Percentiles rank a stretch among this genome's conserved stretches.
Evolutionary conservation across 2,113 vertebrate genomes (phyloP).

Genomic region (Microcebus murinus): DNA sequence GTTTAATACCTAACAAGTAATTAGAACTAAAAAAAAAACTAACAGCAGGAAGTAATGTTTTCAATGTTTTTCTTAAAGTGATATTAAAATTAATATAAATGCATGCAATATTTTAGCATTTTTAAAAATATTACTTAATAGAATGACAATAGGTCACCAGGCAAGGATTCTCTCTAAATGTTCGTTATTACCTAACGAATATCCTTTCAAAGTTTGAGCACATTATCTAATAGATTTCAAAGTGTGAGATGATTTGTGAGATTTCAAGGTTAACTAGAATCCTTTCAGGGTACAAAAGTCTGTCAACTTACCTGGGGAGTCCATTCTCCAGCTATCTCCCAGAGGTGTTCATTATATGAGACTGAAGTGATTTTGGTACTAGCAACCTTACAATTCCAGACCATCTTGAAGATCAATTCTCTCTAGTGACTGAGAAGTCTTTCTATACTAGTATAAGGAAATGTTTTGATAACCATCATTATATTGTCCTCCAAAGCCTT

Average conservation of each 20-base stretch:
- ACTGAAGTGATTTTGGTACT: neutral
- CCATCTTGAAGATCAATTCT: neutral
- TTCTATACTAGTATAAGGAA: neutral
- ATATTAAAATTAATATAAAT: neutral
- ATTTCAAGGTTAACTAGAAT: neutral
- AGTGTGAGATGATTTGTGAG: neutral
- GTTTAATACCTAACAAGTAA: neutral
- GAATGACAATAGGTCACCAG: neutral
- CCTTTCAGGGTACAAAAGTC: neutral
- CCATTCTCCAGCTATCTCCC: neutral
- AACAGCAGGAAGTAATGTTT: neutral
- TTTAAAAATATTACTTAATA: neutral
- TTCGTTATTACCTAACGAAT: neutral
- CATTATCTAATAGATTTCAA: neutral
- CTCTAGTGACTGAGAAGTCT: neutral
- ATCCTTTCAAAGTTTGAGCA: neutral
- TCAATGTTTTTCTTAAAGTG: neutral
- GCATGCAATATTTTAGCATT: neutral
- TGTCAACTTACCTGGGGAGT: neutral
- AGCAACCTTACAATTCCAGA: neutral
- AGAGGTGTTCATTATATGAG: neutral
- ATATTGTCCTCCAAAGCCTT: neutral
- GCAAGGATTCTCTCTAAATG: neutral
- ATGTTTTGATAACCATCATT: neutral
- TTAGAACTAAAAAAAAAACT: neutral